A percentile compares a stretch with the other conserved stretches of the same genome.
These are phyloP conservation scores for Drosophila stalkeri DNA, from an alignment of 2,888 invertebrate genomes.

Conservation along the genomic window DNA sequence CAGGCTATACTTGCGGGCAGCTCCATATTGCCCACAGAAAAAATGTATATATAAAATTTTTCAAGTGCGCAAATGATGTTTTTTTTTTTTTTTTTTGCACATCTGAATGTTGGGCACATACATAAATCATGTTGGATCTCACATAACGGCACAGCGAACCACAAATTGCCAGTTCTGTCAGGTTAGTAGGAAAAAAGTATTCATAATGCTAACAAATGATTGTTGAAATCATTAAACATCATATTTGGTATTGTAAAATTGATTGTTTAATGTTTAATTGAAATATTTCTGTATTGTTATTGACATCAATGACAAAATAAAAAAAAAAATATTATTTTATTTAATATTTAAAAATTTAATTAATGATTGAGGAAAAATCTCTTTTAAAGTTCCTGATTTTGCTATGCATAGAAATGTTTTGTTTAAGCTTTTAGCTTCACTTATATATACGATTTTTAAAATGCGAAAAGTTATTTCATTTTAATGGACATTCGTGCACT, in stretches of 20 bases:
- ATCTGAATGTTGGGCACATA: constrained; percentile 17
- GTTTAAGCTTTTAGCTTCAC: background rate
- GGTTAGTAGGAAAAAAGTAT: constrained; percentile 5
- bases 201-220: constrained; percentile 3
- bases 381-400: background rate
- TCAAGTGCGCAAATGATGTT: background rate
- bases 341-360: background rate
- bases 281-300: background rate
- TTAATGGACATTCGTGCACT: constrained; percentile 14
- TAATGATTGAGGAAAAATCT: background rate
- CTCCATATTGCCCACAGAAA: constrained; percentile 4
- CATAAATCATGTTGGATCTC: constrained; percentile 41
- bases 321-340: background rate
- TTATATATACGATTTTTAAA: background rate
- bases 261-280: constrained; percentile 41
- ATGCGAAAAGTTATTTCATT: constrained; percentile 13
- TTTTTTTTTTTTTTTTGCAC: constrained; percentile 1
- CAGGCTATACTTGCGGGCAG: background rate
- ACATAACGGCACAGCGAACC: constrained; percentile 13
- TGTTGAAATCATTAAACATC: background rate
- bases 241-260: background rate
- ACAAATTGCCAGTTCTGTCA: constrained; percentile 35
- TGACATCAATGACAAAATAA: constrained; percentile 9
- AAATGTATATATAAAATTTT: background rate
- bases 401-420: background rate